These are phyloP conservation scores for Hippocampus abdominalis DNA, from an alignment of 2,113 vertebrate genomes.

Conservation along the genomic window DNA sequence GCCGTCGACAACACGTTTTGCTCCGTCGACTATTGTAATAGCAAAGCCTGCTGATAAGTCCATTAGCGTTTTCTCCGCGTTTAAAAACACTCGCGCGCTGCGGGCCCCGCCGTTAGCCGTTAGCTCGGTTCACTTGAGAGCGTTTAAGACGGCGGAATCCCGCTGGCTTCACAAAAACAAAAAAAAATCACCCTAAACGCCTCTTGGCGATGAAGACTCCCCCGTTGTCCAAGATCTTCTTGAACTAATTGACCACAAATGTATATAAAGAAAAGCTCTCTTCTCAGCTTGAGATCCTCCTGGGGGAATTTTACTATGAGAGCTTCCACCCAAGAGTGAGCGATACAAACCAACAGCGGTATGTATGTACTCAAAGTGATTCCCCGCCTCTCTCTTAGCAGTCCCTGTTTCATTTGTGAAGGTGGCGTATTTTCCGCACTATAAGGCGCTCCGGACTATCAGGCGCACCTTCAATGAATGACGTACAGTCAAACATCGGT, in stretches of 20 bases:
- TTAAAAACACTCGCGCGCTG: conserved; percentile 25
- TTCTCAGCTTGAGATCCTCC: conserved; percentile 6
- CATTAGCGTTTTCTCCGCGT: conserved; percentile 39
- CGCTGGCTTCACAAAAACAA: not conserved
- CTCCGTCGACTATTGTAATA: conserved; percentile 63
- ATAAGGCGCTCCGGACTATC: no score
- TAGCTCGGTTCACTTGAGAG: conserved; percentile 18
- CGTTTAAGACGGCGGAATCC: conserved; percentile 14
- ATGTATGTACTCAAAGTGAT: conserved; percentile 37
- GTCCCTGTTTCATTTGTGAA: conserved; percentile 44
- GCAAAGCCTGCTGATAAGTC: conserved; percentile 49
- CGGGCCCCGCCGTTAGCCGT: conserved; percentile 18
- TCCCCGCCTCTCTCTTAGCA: conserved; percentile 42
- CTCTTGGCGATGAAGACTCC: not conserved
- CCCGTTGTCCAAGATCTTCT: not conserved
- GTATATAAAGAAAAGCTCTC: conserved; percentile 10
- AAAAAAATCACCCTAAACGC: conserved; percentile 3
- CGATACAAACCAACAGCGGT: conserved; percentile 20
- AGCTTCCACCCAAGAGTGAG: conserved; percentile 25
- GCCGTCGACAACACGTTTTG: conserved; percentile 66
- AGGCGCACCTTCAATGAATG: no score
- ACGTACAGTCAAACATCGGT: no score
- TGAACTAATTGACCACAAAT: conserved; percentile 35
- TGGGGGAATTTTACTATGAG: conserved; percentile 15
- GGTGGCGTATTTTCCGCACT: no score